Evolutionary conservation across 2,797 vertebrate genomes (phyloP).

Genomic region (Pantherophis alleghaniensis): DNA sequence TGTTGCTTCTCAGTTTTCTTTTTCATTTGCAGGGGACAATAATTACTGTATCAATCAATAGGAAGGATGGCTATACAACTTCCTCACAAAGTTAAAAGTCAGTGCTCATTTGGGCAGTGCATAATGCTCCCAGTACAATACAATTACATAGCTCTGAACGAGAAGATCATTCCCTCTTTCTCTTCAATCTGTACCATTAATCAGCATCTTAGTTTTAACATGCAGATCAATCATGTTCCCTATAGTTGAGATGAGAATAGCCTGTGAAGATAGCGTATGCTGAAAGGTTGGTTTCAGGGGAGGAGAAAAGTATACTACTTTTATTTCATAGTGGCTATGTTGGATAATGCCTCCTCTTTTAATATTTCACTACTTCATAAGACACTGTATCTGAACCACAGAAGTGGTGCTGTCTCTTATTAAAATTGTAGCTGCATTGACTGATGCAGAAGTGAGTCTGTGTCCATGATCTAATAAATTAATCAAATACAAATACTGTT

Average conservation of each 20-base stretch:
- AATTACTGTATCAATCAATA: not conserved
- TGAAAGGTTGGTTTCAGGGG: not conserved
- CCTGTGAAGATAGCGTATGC: not conserved
- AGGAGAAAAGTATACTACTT: not conserved
- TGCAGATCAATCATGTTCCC: not conserved
- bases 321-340: not conserved
- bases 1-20: not conserved
- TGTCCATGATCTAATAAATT: constrained; percentile 40
- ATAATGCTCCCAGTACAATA: not conserved
- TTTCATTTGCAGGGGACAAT: not conserved
- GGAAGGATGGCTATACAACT: not conserved
- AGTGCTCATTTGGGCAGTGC: not conserved
- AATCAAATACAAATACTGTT: constrained; percentile 13
- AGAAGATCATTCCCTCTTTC: not conserved
- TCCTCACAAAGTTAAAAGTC: not conserved
- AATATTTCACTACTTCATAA: constrained; percentile 20
- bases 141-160: not conserved
- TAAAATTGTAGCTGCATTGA: constrained; percentile 26
- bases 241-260: not conserved
- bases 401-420: constrained; percentile 20
- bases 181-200: not conserved
- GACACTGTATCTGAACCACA: constrained; percentile 27
- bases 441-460: constrained; percentile 20
- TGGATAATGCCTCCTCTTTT: constrained; percentile 14
- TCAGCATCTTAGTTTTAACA: not conserved